A percentile compares a stretch with the other conserved stretches of the same genome.
Conservation (phyloP, 2,797 vertebrate genomes). For the Fundulus diaphanus region DNA sequence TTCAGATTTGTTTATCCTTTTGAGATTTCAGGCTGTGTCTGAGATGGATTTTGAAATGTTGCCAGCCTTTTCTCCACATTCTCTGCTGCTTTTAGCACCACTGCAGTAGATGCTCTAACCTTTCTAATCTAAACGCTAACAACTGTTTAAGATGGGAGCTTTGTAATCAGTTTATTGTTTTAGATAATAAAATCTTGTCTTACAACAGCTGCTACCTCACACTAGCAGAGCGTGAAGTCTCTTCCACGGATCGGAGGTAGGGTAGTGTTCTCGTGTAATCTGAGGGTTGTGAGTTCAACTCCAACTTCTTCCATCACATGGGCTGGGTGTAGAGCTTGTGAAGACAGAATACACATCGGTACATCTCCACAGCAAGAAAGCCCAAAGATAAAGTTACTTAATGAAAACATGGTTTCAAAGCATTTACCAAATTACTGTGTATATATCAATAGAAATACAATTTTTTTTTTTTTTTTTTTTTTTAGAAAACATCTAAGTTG, state of each 20-base stretch:
- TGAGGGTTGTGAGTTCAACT: too few species aligned
- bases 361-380: too few species aligned
- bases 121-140: background rate
- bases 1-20: background rate
- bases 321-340: too few species aligned
- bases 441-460: background rate
- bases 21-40: too few species aligned
- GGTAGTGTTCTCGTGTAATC: too few species aligned
- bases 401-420: background rate
- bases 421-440: background rate
- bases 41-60: background rate
- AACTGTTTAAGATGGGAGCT: background rate
- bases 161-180: background rate
- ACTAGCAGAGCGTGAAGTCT: background rate
- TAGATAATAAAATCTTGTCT: background rate
- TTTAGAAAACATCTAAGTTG: background rate
- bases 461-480: background rate
- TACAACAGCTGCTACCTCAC: background rate
- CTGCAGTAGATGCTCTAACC: background rate
- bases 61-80: background rate
- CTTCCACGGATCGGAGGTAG: background rate
- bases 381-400: background rate
- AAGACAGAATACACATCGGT: too few species aligned
- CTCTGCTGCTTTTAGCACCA: background rate
- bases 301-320: too few species aligned